These are phyloP conservation scores for Turdus rufiventris DNA, from an alignment of 2,113 vertebrate species.

Conservation along the genomic window DNA sequence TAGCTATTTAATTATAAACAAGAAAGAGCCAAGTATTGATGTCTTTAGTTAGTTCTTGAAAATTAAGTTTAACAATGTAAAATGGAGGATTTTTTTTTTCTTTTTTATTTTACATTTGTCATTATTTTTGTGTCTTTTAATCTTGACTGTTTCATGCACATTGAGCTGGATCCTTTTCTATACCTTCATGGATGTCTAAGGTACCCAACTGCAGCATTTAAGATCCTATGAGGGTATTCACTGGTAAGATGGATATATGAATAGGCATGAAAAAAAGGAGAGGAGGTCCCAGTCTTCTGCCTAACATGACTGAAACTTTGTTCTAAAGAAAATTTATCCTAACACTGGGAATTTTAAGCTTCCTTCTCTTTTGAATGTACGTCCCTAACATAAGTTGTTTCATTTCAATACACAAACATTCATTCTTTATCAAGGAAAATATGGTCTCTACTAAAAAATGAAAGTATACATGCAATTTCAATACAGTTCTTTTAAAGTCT, in stretches of 20 bases:
- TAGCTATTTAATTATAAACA: neutral
- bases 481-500: neutral
- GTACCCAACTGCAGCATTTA: neutral
- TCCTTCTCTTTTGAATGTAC: neutral
- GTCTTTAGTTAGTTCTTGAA: neutral
- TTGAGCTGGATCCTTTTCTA: neutral
- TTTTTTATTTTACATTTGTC: fast-evolving
- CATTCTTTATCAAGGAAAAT: neutral
- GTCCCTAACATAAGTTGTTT: neutral
- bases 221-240: neutral
- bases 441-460: neutral
- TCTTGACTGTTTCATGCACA: neutral
- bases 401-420: neutral
- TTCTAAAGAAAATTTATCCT: neutral
- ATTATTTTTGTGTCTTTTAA: neutral
- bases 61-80: neutral
- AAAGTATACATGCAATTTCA: neutral
- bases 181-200: neutral
- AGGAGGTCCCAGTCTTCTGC: neutral
- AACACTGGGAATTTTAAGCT: neutral
- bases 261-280: neutral
- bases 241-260: neutral
- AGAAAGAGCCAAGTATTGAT: neutral
- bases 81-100: neutral
- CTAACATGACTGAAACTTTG: neutral